Base-by-base conservation (phyloP, 1,140 invertebrate species). In the Maniola jurtina region DNA sequence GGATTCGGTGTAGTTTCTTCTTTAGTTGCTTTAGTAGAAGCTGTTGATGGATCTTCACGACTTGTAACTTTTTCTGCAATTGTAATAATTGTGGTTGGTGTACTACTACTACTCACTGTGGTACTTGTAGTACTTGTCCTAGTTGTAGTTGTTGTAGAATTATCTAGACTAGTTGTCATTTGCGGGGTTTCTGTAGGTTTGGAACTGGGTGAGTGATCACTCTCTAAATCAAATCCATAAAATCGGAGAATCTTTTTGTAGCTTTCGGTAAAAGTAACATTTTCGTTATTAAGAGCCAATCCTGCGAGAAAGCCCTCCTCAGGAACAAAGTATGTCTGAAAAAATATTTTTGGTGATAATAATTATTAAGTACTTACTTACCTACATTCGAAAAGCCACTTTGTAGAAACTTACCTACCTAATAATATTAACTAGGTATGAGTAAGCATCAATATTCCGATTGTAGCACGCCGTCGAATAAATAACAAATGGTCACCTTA, bases 251-350 rank as follows among this genome's bases (percentile, higher is more conserved):
- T 91, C 16, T 93, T 92, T 79, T 94, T 93, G 74, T 95, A 96
- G 34, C 93, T 93, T 10, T 93, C 90, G 25, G 93, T 93, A 35
- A 96, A 92, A 5, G 92, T 94, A 0, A 95, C 94, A 79, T 95
- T 95, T 72, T 95, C 94, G 54, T 94, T 94, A 79, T 94, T 97
- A 16, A 97, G 86, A 3, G 95, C 95, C 57, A 97, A 81, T 1
- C 95, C 95, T 7, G 95, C 95, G 0, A 96, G 87, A 63, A 96
- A 96, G 33, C 95, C 95, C 75, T 96, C 94, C 68, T 94, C 93
- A 1, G 95, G 94, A 64, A 95, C 95, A 61, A 97, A 95, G 80
- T 97, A 96, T 35, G 94, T 96, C 95, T 96, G 89, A 92, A 87
- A 92, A 66, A 36, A 59, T 64, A 68, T 15, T 1, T 52, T 9